Conservation (phyloP, 2,113 vertebrate species). For the Channa argus region DNA sequence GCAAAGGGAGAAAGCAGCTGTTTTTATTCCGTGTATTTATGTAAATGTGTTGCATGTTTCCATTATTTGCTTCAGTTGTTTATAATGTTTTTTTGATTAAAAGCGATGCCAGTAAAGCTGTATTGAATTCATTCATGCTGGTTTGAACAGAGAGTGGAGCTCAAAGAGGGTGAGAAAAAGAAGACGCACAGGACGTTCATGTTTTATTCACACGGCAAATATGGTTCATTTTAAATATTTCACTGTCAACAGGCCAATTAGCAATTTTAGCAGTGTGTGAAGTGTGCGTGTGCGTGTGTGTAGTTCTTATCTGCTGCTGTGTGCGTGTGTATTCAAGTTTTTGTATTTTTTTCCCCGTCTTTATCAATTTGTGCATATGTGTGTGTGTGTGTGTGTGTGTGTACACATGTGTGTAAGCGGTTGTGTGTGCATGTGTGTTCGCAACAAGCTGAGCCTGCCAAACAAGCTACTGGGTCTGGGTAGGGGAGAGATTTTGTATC, state of each 20-base stretch:
- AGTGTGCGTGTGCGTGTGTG: conserved; percentile 11
- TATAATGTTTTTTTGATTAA: neutral
- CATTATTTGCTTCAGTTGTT: neutral
- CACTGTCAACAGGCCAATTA: conserved; percentile 73
- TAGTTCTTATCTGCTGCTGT: neutral
- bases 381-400: too few species aligned
- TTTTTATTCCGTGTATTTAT: neutral
- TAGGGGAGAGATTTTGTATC: conserved; percentile 24
- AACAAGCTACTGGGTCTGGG: conserved; percentile 45
- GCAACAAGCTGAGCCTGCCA: conserved; percentile 39
- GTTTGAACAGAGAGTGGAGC: neutral
- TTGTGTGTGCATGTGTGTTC: conserved; percentile 3
- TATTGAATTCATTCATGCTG: neutral
- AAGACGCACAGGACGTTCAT: conserved; percentile 38
- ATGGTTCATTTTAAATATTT: conserved; percentile 73
- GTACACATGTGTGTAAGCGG: neutral
- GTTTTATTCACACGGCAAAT: conserved; percentile 72
- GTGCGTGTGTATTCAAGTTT: neutral
- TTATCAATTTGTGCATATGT: neutral
- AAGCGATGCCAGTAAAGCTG: neutral
- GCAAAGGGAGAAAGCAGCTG: neutral
- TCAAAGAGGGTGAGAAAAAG: neutral
- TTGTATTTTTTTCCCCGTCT: neutral
- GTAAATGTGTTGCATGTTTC: neutral
- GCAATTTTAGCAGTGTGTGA: conserved; percentile 11